Evolutionary conservation across 2,888 invertebrate species (phyloP), one percentile per base, ranked within the genome.

Genomic region (Doris montereyensis): DNA sequence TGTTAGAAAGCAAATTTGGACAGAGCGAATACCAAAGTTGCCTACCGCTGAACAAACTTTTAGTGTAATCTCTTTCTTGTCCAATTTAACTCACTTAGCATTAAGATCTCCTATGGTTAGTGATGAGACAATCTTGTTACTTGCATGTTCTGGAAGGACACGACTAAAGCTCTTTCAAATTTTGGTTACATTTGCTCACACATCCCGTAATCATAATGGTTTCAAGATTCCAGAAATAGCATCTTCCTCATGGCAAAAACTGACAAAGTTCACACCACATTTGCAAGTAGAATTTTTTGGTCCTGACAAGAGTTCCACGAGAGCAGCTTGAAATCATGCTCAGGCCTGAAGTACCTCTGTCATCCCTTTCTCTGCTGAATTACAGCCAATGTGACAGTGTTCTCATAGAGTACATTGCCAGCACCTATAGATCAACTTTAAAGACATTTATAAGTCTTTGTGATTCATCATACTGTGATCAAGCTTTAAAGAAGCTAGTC

Each of bases 41-140:
- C 85, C 86, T 0, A 76, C 84, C 2, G 75, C 81, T 0, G 75
- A 77, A 0, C 72, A 79, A n/a, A 84, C 84, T 0, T 0, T 81
- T n/a, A 21, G 81, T 3, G 28, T 87, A 1, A 75, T 88, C 0
- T 34, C 77, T 1, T 80, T 85, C 67, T 86, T 87, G 35, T 77
- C 30, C 3, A 81, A 83, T n/a, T 78, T 89, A 8, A 82, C 82
- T 17, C 81, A 82, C 17, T 76, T 89, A 4, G 84, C 84, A 4
- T 72, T 89, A 3, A 81, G 88, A 30, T 86, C 87, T 2, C 84
- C 86, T 0, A 88, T 89, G 88, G 35, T 89, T 4, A 84, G 81
- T 58, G 81, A 85, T 57, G 84, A 86, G 0, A 60, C 88, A 4
- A 32, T 89, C 1, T 17, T 78, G 60, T 81, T 83, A 57, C 77